Percentiles rank a stretch among this genome's conserved stretches.
phyloP scores from a whole-genome alignment of 2,888 invertebrate genomes.

The Drosophila affinis region DNA sequence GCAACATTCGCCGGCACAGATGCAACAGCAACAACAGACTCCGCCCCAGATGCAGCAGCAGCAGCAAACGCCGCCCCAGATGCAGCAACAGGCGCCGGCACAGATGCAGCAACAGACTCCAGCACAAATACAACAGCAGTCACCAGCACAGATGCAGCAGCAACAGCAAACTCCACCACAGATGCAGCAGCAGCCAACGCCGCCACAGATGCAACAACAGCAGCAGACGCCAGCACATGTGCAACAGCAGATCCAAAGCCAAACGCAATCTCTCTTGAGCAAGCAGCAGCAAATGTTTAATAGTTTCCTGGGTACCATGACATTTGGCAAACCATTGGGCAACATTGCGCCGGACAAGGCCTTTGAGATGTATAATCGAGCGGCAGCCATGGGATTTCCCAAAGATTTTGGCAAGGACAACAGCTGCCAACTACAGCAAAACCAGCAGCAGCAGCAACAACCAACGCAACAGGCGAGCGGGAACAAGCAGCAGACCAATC shows the following conservation, averaged over 20 bases:
- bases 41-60: conserved; percentile 29
- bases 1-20: neutral
- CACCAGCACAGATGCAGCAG: conserved; percentile 53
- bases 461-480: conserved; percentile 38
- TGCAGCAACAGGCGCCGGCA: conserved; percentile 43
- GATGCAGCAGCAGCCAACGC: conserved; percentile 37
- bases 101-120: conserved; percentile 41
- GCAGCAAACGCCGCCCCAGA: neutral
- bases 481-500: conserved; percentile 53
- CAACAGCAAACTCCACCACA: conserved; percentile 34
- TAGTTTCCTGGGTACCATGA: conserved; percentile 82
- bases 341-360: conserved; percentile 83
- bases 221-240: conserved; percentile 57
- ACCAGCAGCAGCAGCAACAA: conserved; percentile 55
- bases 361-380: conserved; percentile 84
- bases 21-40: conserved; percentile 5
- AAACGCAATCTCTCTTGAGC: conserved; percentile 62
- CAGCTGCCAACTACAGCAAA: conserved; percentile 69
- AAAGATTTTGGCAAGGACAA: conserved; percentile 81
- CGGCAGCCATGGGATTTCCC: conserved; percentile 83
- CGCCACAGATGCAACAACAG: neutral
- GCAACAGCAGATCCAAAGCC: conserved; percentile 56
- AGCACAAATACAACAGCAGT: conserved; percentile 45
- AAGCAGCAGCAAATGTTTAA: conserved; percentile 83
- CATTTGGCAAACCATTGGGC: conserved; percentile 80